Evolutionary conservation across 1,140 invertebrate species (phyloP), one percentile per base, ranked within the genome.

Genomic region (Cepaea nemoralis): DNA sequence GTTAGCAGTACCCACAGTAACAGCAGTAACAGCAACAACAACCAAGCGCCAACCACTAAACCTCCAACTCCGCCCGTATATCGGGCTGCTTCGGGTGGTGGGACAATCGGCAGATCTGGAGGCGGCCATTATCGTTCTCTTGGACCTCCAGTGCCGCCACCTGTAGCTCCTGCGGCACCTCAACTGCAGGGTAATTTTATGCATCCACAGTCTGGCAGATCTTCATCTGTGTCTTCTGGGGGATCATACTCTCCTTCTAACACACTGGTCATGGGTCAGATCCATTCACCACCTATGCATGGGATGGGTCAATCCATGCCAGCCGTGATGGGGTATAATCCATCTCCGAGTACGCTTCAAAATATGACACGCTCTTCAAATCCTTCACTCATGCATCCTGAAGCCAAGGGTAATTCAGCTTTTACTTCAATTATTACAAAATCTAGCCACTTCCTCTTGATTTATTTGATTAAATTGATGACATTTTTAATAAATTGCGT

Each of bases 141-240:
- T 39, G 90, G 96, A 24, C 97, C 97, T 16, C 96, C 96, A 55
- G 97, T 99, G 24, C 97, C 97, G 40, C 98, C 98, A 14, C 97
- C 97, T 22, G 89, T 92, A 80, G 93, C 98, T 74, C 97, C 97
- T 6, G 96, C 97, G 98, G 91, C 98, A 98, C 92, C 96, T 96
- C 71, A 74, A 48, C 63, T n/a, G 59, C 78, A 80, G 78, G 69
- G 67, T 71, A 71, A 71, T 59, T 71, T 73, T 33, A 42, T 63
- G 48, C 69, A 80, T 37, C 22, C 96, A 97, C 33, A 81, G 42
- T 50, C 77, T 16, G 67, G 73, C 48, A 50, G 67, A 27, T 69
- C 77, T 8, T 55, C 50, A 55, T 80, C 78, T 55, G 78, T 73
- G n/a, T 71, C 67, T 59, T 48, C 67, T 19, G 78, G 67, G 27